phyloP scores from a whole-genome alignment of 2,113 vertebrate genomes.

The Falcunculus frontatus region DNA sequence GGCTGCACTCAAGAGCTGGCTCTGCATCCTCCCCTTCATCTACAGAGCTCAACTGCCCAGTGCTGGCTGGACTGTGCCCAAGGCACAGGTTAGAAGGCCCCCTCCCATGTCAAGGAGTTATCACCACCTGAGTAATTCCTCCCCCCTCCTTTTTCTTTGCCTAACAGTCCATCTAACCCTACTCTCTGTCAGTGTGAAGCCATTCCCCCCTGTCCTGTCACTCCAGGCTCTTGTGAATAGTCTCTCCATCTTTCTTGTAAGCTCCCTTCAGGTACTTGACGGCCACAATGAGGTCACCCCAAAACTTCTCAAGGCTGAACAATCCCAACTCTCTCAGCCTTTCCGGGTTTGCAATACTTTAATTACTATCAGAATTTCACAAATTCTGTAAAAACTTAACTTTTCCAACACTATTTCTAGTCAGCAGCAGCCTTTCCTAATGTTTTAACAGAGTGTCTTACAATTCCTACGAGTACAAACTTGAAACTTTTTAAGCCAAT shows the following conservation, averaged over 20 bases:
- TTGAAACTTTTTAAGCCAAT: background rate
- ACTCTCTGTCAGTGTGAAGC: background rate
- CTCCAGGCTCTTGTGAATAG: background rate
- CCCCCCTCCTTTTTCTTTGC: background rate
- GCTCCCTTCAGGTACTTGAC: background rate
- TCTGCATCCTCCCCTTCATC: background rate
- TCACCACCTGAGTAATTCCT: background rate
- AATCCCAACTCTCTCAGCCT: background rate
- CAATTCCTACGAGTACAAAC: background rate
- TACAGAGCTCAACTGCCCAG: background rate
- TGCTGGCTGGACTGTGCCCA: background rate
- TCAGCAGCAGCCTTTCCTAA: background rate
- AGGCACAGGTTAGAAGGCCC: background rate
- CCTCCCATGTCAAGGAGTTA: background rate
- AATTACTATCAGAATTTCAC: background rate
- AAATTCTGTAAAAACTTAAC: background rate
- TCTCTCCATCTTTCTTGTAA: background rate
- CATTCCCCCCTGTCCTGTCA: background rate
- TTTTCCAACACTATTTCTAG: background rate
- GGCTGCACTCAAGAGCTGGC: background rate
- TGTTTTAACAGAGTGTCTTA: background rate
- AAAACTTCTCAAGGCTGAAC: background rate
- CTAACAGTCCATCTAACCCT: background rate
- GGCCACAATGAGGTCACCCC: background rate
- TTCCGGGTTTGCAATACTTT: background rate